phyloP scores from a whole-genome alignment of 2,797 vertebrate species.

The Sebastes paucispinis region DNA sequence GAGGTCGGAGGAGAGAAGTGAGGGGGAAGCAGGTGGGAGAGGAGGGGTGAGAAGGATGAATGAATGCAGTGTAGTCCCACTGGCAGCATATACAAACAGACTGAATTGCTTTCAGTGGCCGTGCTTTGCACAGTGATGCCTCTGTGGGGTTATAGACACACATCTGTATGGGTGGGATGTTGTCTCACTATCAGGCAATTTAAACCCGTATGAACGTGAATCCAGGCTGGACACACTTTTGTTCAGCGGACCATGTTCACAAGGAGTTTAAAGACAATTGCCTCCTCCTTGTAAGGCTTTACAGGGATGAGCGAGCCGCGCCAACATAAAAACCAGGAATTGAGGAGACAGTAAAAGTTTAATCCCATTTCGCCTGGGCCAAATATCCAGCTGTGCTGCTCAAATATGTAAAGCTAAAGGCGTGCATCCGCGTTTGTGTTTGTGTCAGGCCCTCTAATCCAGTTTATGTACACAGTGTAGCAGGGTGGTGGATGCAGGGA shows the following conservation, averaged over 20 bases:
- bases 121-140: conserved; percentile 65
- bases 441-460: conserved; percentile 66
- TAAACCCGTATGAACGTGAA: conserved; percentile 44
- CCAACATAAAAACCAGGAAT: conserved; percentile 41
- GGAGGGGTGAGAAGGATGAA: conserved; percentile 62
- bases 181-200: conserved; percentile 38
- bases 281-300: conserved; percentile 36
- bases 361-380: conserved; percentile 41
- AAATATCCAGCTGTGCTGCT: conserved; percentile 51
- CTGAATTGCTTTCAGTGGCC: conserved; percentile 59
- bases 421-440: conserved; percentile 41
- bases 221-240: conserved; percentile 31
- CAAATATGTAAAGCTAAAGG: conserved; percentile 64
- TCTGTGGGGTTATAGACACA: conserved; percentile 37
- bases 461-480: conserved; percentile 56
- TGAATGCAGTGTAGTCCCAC: conserved; percentile 67
- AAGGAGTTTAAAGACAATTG: conserved; percentile 44
- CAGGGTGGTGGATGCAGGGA: conserved; percentile 42
- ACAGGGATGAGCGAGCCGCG: conserved; percentile 31
- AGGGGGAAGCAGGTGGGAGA: conserved; percentile 64
- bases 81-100: conserved; percentile 57
- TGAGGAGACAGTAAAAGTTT: conserved; percentile 50
- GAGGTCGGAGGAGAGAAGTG: conserved; percentile 37
- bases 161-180: conserved; percentile 56
- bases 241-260: conserved; percentile 28